phyloP scores from a whole-genome alignment of 2,113 vertebrate genomes.

The Sinocyclocheilus rhinocerous region DNA sequence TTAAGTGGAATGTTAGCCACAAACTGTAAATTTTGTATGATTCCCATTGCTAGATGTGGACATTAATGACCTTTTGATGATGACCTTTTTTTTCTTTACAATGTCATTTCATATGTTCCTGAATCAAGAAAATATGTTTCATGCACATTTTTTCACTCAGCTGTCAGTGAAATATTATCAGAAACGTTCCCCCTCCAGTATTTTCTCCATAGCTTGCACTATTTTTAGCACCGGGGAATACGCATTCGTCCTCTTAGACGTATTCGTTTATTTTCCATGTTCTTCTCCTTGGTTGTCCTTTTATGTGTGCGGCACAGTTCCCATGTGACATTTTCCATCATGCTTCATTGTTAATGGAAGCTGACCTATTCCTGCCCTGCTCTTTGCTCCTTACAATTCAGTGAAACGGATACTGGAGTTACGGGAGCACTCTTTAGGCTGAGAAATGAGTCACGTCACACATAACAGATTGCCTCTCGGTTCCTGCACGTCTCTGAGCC shows the following conservation, averaged over 20 bases:
- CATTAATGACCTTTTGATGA: background rate
- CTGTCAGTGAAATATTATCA: constrained; percentile 14
- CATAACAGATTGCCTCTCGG: constrained; percentile 44
- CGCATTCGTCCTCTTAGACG: background rate
- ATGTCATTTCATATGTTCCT: background rate
- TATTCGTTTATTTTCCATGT: constrained; percentile 28
- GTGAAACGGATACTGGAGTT: constrained; percentile 11
- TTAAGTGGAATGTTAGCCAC: background rate
- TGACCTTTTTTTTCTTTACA: background rate
- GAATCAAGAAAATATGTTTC: background rate
- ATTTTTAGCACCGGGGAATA: constrained; percentile 31
- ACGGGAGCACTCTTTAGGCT: constrained; percentile 20
- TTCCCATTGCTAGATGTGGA: background rate
- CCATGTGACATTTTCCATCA: constrained; percentile 44
- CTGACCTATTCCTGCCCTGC: constrained; percentile 10
- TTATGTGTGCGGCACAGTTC: background rate
- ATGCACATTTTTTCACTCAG: background rate
- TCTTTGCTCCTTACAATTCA: constrained; percentile 33
- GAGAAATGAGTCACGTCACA: constrained; percentile 52
- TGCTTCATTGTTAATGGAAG: constrained; percentile 34
- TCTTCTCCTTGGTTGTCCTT: constrained; percentile 2
- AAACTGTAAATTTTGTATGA: background rate
- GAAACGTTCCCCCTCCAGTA: background rate
- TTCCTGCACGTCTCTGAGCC: constrained; percentile 22
- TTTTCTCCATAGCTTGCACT: background rate